Evolutionary conservation across 2,797 vertebrate species (phyloP).

Genomic region (Anabacerthia variegaticeps): DNA sequence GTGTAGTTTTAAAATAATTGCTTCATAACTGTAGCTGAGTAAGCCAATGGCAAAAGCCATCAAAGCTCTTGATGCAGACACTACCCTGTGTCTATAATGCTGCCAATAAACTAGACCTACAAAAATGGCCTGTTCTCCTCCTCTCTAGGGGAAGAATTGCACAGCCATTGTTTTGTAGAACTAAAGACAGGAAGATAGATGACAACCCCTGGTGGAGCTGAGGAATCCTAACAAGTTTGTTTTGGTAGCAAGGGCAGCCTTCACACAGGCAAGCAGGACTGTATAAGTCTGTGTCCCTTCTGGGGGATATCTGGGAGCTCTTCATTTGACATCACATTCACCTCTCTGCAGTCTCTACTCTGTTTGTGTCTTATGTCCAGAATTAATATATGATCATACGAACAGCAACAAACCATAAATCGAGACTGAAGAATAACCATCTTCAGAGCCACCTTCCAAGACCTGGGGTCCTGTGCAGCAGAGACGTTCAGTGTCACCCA

Average conservation of each 20-base stretch:
- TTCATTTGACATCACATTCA: not conserved
- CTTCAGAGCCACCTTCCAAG: not conserved
- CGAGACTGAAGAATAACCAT: not conserved
- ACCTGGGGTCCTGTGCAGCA: not conserved
- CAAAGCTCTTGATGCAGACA: not conserved
- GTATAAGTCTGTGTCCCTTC: no score
- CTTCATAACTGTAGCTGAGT: not conserved
- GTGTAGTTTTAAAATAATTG: not conserved
- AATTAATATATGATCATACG: not conserved
- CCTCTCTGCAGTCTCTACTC: no score
- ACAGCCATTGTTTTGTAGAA: not conserved
- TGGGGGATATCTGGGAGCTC: not conserved
- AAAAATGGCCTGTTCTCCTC: not conserved
- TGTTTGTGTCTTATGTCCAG: no score
- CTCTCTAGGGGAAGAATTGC: not conserved
- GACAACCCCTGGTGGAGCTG: not conserved
- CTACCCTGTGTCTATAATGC: not conserved
- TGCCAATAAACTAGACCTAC: not conserved
- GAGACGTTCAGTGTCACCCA: not conserved
- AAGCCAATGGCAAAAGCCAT: not conserved
- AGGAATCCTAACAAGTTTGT: not conserved
- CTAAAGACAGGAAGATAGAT: not conserved
- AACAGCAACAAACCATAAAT: not conserved
- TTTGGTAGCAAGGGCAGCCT: not conserved
- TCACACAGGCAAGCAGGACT: not conserved